Base-by-base conservation (phyloP, 2,113 vertebrate species). In the Daubentonia madagascariensis region DNA sequence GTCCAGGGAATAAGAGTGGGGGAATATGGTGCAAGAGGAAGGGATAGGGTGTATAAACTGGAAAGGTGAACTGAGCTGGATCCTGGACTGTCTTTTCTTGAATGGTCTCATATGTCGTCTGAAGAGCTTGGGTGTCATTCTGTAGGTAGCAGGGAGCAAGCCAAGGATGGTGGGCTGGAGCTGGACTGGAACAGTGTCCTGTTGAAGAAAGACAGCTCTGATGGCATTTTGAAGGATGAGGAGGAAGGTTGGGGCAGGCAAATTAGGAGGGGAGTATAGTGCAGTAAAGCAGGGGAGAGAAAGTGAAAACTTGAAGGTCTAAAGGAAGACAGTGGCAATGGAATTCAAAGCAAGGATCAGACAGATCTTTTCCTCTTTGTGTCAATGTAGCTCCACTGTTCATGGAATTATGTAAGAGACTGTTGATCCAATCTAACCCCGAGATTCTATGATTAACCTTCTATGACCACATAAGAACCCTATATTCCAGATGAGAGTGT, bases 391-490 rank as follows among this genome's bases (percentile, higher is more conserved):
- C 30, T 30, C 63, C n/a, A 28, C 22, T 22, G 22, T 54, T 83
- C 4, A 0, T 7, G 18, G 89, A 94, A 57, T 76, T 40, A 2
- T 6, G 12, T 45, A 32, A 61, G 13, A 86, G 43, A 28, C 35
- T 57, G 2, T n/a, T 45, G 57, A 18, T 12, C 35, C 16, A 14
- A 80, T 94, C 88, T 73, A 92, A 37, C 14, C 17, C 35, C 20
- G 79, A 86, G 17, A 43, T 85, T 96, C 97, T 91, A 50, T 57
- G 85, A 43, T 61, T 30, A 43, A 48, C 30, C 35, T 91, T 97
- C 84, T 96, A 37, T 96, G 97, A 97, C 91, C 50, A 90, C 86
- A 54, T 65, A 73, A 89, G 91, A 92, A 75, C 54, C 11, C n/a
- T 76, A 6, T 5, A 85, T 89, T 96, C 91, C 45, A 95, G 57